A percentile compares a stretch with the other conserved stretches of the same genome.
Evolutionary conservation across 2,113 vertebrate genomes (phyloP).

Genomic region (Lepus europaeus): DNA sequence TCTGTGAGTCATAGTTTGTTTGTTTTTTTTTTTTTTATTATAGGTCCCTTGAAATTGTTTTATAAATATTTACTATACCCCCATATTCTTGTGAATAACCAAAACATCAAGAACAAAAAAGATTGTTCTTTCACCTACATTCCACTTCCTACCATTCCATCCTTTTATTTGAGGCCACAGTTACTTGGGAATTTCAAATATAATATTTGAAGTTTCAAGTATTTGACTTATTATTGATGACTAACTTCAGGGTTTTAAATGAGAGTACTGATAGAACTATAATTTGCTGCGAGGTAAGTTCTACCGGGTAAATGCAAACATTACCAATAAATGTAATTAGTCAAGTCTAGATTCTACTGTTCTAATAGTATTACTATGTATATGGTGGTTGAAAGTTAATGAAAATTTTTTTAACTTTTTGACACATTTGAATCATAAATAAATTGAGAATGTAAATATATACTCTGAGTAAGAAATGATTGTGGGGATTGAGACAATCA

Average conservation of each 20-base stretch:
- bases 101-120: not conserved
- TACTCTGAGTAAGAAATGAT: not conserved
- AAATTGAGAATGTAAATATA: not conserved
- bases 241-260: not conserved
- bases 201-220: no score
- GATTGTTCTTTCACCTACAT: not conserved
- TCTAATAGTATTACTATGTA: not conserved
- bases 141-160: not conserved
- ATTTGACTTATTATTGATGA: not conserved
- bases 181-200: not conserved
- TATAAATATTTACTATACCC: not conserved
- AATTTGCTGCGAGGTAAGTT: not conserved
- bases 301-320: not conserved
- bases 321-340: not conserved
- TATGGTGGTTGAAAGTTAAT: not conserved
- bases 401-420: not conserved
- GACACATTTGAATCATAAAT: not conserved
- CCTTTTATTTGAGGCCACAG: not conserved
- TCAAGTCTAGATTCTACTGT: not conserved
- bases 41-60: not conserved
- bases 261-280: not conserved
- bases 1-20: not conserved
- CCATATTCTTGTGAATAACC: not conserved
- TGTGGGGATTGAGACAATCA: not conserved
- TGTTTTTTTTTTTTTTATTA: not conserved